Evolutionary conservation across 2,888 invertebrate genomes (phyloP), one percentile per base, ranked within the genome.

Genomic region (Augiades crinisus): DNA sequence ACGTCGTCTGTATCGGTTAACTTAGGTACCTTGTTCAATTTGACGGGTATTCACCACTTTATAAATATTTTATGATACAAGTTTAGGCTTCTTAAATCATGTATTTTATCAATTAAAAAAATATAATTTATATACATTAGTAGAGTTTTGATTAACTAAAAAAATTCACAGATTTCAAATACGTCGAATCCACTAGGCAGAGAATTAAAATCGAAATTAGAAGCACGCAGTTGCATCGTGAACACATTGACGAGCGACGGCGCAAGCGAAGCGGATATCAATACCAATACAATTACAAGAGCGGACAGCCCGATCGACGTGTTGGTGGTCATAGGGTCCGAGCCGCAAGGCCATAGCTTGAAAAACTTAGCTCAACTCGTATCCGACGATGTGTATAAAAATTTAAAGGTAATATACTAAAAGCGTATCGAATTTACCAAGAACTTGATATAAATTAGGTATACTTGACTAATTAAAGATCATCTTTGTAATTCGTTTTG

Each of bases 281-380:
- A 16, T 5, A 64, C 78, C 4, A 86, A 87, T 57, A 83, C 27
- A 10, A 55, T 53, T 12, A 65, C 58, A 63, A 65, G 52, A 55
- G 63, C 64, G 59, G 60, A 13, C 7, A 57, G 45, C 40, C 54
- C 19, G 3, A 64, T 78, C 3, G 88, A 88, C 57, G 84, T 82
- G 0, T 64, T 88, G 3, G 69, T 88, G 1, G 68, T 88, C 1
- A 70, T 88, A 1, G 88, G 88, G 0, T 77, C 83, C 1, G 73
- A 76, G 10, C 61, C 70, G 1, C 69, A 66, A 17, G 50, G 63
- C 6, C 62, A 65, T 4, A 75, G 73, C 4, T 55, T 88, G 34
- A 70, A 78, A 13, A 78, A 74, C 24, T 69, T 88, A 52, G 65
- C 79, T 5, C 58, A 62, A 12, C 57, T 83, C 5, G 78, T 88